A percentile compares a stretch with the other conserved stretches of the same genome.
Conservation (phyloP, 1,140 invertebrate genomes). For the Leptoteleia sp. region DNA sequence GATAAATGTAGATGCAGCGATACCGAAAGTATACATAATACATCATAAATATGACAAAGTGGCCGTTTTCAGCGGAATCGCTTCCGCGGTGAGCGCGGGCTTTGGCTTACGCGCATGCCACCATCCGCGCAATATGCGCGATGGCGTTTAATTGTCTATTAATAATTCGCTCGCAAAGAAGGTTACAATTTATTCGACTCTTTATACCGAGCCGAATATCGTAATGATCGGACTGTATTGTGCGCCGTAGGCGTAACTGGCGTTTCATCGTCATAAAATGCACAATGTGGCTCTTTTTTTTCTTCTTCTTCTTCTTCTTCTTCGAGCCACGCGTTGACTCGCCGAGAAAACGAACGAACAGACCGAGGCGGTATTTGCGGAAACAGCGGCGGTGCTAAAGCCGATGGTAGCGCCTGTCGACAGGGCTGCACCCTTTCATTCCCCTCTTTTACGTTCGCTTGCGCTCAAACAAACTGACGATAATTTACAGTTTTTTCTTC, state of each 20-base stretch:
- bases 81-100: not conserved
- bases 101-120: not conserved
- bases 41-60: slow-evolving; percentile 53
- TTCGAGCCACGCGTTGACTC: slow-evolving; percentile 46
- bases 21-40: slow-evolving; percentile 45
- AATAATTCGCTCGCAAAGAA: slow-evolving; percentile 28
- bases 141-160: slow-evolving; percentile 18
- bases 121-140: not conserved
- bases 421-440: slow-evolving; percentile 51
- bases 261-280: slow-evolving; percentile 44
- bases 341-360: slow-evolving; percentile 36
- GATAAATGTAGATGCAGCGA: slow-evolving; percentile 58
- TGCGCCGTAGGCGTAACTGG: slow-evolving; percentile 39
- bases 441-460: slow-evolving; percentile 40
- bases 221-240: slow-evolving; percentile 22
- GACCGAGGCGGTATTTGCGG: slow-evolving; percentile 51
- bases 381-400: slow-evolving; percentile 42
- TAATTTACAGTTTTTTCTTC: slow-evolving; percentile 43
- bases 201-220: slow-evolving; percentile 29
- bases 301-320: no score
- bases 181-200: slow-evolving; percentile 12
- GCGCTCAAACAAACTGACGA: slow-evolving; percentile 35
- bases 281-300: slow-evolving; percentile 52
- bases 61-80: slow-evolving; percentile 14
- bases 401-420: slow-evolving; percentile 48